Base-by-base conservation (phyloP, 2,113 vertebrate genomes). In the Hippoglossus stenolepis region DNA sequence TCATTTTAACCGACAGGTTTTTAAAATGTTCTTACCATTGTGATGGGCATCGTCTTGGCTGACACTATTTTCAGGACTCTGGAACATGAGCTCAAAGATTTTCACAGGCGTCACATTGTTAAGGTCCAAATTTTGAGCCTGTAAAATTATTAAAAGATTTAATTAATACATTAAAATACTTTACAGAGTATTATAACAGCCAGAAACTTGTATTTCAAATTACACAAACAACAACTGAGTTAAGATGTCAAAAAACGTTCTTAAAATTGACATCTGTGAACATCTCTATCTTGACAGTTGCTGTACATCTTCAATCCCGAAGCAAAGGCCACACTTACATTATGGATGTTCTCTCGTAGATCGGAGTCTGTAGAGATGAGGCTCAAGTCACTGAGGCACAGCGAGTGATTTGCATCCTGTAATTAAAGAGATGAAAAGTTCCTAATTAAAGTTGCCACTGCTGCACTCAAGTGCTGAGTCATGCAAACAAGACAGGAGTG, bases 51-150 rank as follows among this genome's bases (percentile, higher is more conserved):
- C 96, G 14, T 98, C 97, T 85, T 95, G 95, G 86, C 94, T 95
- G 56, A 95, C 85, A 13, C 95, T 90, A 59, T 95, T 96, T 77
- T 98, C 97, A 45, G 96, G 94, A 93, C 96, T 97, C 94, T 98
- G 97, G 90, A 99, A 99, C 95, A 99, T 97, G 5, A 97, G 96
- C 90, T 98, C 97, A 72, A 99, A 99, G 86, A 99, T 97, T 92
- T 94, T 95, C 93, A 96, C 96, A 80, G 97, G 96, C 80, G 97
- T 97, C 78, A 96, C 94, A 82, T 94, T 97, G 93, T 93, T 96
- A 85, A 98, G 93, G 90, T 97, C 96, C 89, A 97, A 93, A 91
- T 96, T 95, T 38, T 97, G 96, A 80, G 93, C 94, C 96, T 97
- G 92, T 61, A 78, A 57, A 28, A 31, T 31, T 31, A 31, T 6